Conservation (phyloP, 2,797 vertebrate species). For the Toxotes lorentzi region DNA sequence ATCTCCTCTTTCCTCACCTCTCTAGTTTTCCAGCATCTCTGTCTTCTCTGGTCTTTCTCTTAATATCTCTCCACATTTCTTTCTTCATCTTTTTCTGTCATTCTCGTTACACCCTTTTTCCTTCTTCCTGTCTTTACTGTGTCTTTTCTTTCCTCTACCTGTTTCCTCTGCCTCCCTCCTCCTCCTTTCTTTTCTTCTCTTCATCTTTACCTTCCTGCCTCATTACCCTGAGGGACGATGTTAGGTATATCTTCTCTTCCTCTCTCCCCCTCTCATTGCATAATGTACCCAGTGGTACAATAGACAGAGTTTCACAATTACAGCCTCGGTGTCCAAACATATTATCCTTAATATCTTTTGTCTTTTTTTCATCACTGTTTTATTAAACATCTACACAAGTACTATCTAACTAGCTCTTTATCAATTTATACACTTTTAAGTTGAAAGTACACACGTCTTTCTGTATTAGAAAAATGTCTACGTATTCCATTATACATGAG, state of each 20-base stretch:
- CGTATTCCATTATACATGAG: constrained; percentile 39
- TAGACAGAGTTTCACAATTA: constrained; percentile 56
- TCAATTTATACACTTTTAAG: constrained; percentile 24
- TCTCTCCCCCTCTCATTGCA: constrained; percentile 61
- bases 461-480: constrained; percentile 9
- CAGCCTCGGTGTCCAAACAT: constrained; percentile 57
- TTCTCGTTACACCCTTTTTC: not conserved
- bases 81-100: not conserved
- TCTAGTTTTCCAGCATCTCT: constrained; percentile 15
- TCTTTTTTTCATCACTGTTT: constrained; percentile 34
- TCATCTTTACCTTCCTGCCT: constrained; percentile 47
- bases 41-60: not conserved
- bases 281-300: constrained; percentile 66
- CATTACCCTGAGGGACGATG: constrained; percentile 61
- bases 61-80: not conserved
- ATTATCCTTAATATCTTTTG: constrained; percentile 56
- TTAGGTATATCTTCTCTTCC: constrained; percentile 58
- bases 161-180: constrained; percentile 2
- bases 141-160: not conserved
- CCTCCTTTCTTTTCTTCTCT: constrained; percentile 25
- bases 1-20: not conserved
- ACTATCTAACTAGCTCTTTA: constrained; percentile 21
- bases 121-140: not conserved
- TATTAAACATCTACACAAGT: constrained; percentile 39
- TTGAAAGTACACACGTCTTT: constrained; percentile 14